phyloP scores from a whole-genome alignment of 2,113 vertebrate species.

The Cyanoderma ruficeps region DNA sequence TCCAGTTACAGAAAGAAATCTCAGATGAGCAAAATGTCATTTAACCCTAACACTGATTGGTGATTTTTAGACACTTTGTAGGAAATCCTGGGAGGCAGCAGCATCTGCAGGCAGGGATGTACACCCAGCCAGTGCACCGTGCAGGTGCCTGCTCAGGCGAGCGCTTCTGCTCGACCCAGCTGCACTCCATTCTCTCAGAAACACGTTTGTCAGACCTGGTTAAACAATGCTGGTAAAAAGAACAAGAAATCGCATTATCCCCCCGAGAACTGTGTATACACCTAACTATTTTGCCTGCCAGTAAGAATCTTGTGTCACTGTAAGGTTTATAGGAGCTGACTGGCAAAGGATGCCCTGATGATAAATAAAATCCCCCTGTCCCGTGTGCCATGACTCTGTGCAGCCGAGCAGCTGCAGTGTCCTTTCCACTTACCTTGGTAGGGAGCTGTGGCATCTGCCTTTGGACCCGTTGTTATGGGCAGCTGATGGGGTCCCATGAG shows the following conservation, averaged over 20 bases:
- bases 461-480: not conserved
- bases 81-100: not conserved
- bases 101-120: not conserved
- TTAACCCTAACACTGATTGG: not conserved
- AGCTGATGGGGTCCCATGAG: not conserved
- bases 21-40: not conserved
- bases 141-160: not conserved
- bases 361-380: constrained; percentile 36
- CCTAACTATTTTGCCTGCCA: constrained; percentile 49
- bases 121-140: not conserved
- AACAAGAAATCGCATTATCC: not conserved
- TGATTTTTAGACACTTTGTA: not conserved
- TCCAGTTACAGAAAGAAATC: not conserved
- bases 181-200: not conserved
- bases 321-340: constrained; percentile 53
- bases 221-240: constrained; percentile 1
- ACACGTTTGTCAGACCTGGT: constrained; percentile 8
- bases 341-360: constrained; percentile 27
- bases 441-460: not conserved
- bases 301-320: constrained; percentile 46
- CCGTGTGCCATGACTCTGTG: not conserved
- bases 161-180: not conserved
- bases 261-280: not conserved
- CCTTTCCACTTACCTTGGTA: not conserved
- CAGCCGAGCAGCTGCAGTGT: not conserved